A percentile compares a stretch with the other conserved stretches of the same genome.
Conservation (phyloP, 2,888 invertebrate genomes). For the Aspidiotus destructor region DNA sequence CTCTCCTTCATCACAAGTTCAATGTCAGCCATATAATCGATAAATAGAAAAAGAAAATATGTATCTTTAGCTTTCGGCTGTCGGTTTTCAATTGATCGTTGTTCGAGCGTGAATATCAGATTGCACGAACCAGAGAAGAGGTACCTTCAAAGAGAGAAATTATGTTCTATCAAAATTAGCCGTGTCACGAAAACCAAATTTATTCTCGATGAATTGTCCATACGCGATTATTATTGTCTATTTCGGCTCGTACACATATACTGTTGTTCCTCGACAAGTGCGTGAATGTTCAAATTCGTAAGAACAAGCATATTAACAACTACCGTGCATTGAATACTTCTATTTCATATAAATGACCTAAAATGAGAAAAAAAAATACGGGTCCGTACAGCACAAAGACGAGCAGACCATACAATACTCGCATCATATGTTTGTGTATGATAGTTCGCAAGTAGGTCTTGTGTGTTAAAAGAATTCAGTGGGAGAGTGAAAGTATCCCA, state of each 20-base stretch:
- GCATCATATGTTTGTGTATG: slow-evolving; percentile 11
- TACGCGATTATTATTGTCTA: not conserved
- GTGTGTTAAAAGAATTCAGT: slow-evolving; percentile 20
- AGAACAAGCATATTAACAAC: slow-evolving; percentile 1
- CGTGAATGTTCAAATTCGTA: not conserved
- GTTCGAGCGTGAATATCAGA: too few relatives aligned
- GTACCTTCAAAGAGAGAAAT: not conserved
- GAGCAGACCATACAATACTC: slow-evolving; percentile 13
- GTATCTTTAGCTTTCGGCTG: too few relatives aligned
- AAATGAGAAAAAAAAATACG: slow-evolving; percentile 20
- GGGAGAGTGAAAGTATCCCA: slow-evolving; percentile 29
- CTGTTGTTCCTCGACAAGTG: not conserved
- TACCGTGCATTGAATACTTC: not conserved
- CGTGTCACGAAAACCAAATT: slow-evolving; percentile 20
- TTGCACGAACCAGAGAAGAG: too few relatives aligned
- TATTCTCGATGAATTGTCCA: not conserved
- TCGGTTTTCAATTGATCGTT: too few relatives aligned
- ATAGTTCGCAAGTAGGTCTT: slow-evolving; percentile 30
- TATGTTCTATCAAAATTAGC: not conserved
- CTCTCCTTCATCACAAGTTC: too few relatives aligned
- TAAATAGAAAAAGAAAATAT: too few relatives aligned
- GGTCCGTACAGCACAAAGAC: slow-evolving; percentile 8
- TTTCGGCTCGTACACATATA: not conserved
- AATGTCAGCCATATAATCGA: too few relatives aligned
- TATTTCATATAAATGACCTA: slow-evolving; percentile 18